These are phyloP conservation scores for Carpatolechia fugitivella DNA, from an alignment of 2,888 invertebrate species.

Conservation along the genomic window DNA sequence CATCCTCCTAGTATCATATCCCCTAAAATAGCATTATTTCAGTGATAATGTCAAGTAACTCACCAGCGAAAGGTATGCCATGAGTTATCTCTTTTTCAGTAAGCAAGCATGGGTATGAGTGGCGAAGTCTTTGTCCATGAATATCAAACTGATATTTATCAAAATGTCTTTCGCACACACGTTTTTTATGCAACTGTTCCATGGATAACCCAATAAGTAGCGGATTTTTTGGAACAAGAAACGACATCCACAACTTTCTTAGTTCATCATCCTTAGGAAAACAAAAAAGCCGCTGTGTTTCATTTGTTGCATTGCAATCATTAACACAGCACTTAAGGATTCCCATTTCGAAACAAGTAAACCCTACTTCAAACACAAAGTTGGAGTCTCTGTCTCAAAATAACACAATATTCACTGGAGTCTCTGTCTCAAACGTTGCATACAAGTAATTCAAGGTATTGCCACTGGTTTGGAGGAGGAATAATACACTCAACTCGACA, in stretches of 20 bases:
- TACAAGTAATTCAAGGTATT: not conserved
- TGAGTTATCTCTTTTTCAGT: conserved; percentile 12
- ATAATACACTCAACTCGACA: too few species aligned
- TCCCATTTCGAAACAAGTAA: not conserved
- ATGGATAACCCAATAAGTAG: conserved; percentile 19
- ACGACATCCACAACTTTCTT: conserved; percentile 24
- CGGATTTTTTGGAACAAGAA: conserved; percentile 23
- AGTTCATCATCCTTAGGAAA: conserved; percentile 23
- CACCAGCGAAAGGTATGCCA: not conserved
- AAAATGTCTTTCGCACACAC: conserved; percentile 26
- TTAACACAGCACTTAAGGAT: conserved; percentile 25
- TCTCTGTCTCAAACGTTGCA: not conserved
- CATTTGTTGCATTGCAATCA: conserved; percentile 23
- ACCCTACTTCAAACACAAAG: too few species aligned
- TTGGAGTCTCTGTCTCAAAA: too few species aligned
- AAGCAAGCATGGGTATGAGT: conserved; percentile 22
- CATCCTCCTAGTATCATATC: too few species aligned
- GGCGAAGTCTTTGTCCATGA: conserved; percentile 9
- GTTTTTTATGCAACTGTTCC: conserved; percentile 19
- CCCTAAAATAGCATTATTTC: too few species aligned
- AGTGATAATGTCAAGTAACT: too few species aligned
- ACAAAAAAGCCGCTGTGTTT: conserved; percentile 21
- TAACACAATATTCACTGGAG: too few species aligned
- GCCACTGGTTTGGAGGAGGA: too few species aligned
- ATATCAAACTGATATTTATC: conserved; percentile 23